These are phyloP conservation scores for Ceratotherium simum DNA, from an alignment of 2,113 vertebrate genomes.

Conservation along the genomic window DNA sequence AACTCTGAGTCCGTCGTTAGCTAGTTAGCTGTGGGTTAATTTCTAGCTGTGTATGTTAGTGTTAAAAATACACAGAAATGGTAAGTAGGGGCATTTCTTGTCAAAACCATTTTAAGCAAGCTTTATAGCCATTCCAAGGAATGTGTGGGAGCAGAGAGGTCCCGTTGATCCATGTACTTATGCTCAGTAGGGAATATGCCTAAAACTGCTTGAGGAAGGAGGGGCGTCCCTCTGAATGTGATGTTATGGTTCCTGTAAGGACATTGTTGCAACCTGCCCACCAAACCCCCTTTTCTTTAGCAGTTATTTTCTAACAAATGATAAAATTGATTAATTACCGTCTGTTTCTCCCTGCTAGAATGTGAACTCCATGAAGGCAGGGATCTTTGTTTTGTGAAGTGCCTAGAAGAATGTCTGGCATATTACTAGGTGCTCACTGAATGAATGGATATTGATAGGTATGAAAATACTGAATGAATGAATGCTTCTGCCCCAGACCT, in stretches of 20 bases:
- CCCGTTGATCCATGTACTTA: not conserved
- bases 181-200: not conserved
- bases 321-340: not conserved
- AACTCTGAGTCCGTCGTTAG: not conserved
- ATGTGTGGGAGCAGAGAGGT: not conserved
- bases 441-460: not conserved
- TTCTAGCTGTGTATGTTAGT: not conserved
- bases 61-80: not conserved
- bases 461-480: not conserved
- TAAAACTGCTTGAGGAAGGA: not conserved
- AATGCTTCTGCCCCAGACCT: not conserved
- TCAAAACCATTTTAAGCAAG: not conserved
- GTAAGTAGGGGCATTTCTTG: not conserved
- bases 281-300: not conserved
- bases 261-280: not conserved
- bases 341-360: not conserved
- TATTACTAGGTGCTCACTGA: not conserved
- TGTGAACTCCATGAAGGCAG: not conserved
- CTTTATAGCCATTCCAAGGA: not conserved
- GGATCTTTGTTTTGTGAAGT: not conserved
- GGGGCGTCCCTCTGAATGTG: rapidly evolving
- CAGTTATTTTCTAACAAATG: not conserved
- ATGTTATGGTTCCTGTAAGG: not conserved
- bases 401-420: not conserved
- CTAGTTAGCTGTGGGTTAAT: not conserved